These are phyloP conservation scores for Hirtodrosophila trivittata DNA, from an alignment of 2,888 invertebrate genomes.

Conservation along the genomic window DNA sequence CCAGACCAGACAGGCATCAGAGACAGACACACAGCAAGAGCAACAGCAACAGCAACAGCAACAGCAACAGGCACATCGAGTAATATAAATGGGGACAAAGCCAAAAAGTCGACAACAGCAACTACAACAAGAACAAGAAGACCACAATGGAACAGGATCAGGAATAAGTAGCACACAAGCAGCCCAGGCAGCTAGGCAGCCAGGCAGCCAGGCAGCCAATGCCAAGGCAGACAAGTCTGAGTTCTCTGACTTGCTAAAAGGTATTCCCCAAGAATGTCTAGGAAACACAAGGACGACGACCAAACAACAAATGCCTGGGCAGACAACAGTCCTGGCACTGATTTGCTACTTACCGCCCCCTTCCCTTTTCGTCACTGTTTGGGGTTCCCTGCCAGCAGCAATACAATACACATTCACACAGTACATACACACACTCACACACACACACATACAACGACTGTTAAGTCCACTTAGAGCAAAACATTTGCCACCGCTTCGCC, in stretches of 20 bases:
- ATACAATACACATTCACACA: slow-evolving; percentile 29
- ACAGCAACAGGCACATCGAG: slow-evolving; percentile 13
- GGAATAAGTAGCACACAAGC: slow-evolving; percentile 47
- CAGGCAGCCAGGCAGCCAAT: slow-evolving; percentile 7
- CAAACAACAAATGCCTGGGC: slow-evolving; percentile 36
- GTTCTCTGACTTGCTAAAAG: slow-evolving; percentile 67
- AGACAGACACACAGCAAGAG: background rate
- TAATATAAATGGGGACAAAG: slow-evolving; percentile 58
- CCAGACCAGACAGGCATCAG: slow-evolving; percentile 25
- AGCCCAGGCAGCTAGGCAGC: background rate
- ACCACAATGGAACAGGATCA: slow-evolving; percentile 13
- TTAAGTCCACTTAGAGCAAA: slow-evolving; percentile 51
- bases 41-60: slow-evolving; percentile 13
- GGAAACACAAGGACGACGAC: slow-evolving; percentile 39
- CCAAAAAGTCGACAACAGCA: slow-evolving; percentile 36
- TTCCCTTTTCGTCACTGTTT: slow-evolving; percentile 3
- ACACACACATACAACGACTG: slow-evolving; percentile 30
- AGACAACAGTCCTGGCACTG: slow-evolving; percentile 40
- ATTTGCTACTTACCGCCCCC: slow-evolving; percentile 34
- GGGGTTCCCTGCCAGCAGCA: slow-evolving; percentile 5
- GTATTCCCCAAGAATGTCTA: slow-evolving; percentile 78
- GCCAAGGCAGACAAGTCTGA: slow-evolving; percentile 68
- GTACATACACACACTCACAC: slow-evolving; percentile 34
- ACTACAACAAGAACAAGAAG: slow-evolving; percentile 15
- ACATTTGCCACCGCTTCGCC: slow-evolving; percentile 33